Base-by-base conservation (phyloP, 2,797 vertebrate species). In the Halcyon badia region DNA sequence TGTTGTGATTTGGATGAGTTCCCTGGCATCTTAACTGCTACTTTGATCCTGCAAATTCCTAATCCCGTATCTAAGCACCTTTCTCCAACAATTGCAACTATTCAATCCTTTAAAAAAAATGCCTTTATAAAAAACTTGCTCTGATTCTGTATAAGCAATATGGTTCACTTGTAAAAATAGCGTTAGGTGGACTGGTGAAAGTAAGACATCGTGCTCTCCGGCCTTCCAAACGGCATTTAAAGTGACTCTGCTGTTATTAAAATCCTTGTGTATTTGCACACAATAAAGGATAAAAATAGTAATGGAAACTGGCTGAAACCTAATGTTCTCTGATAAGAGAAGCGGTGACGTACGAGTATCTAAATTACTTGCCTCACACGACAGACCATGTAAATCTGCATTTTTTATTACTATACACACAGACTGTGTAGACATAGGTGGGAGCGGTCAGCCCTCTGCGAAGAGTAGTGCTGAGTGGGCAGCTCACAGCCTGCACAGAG, bases 21-120 rank as follows among this genome's bases (percentile, higher is more conserved):
- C 95, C 94, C 91, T 93, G 91, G 94, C 94, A 92, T 97, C 93
- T 90, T 94, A 96, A 94, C 77, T 69, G 85, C 83, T 90, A 54
- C 81, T 96, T 95, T 96, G 91, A 96, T 97, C 80, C 89, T 95
- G 80, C 41, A 95, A 96, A 98, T 96, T 97, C 96, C 96, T 96
- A 94, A 96, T 96, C 81, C 87, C 83, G 86, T 94, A 96, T 94
- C 96, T 80, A 80, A 95, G 95, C 72, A 97, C 57, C 89, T 94
- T 94, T 90, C 61, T 79, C 73, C 77, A 97, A 95, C 91, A 95
- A 90, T 41, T 72, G 68, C 66, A 93, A 86, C 83, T 65, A 79
- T 95, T 97, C 90, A 96, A 82, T 87, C 69, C 64, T 93, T 80
- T 9, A 25, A 79, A 86, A 56, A 95, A 89, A 92, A 91, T 5